Conservation (phyloP, 2,797 vertebrate genomes). For the Moxostoma hubbsi region DNA sequence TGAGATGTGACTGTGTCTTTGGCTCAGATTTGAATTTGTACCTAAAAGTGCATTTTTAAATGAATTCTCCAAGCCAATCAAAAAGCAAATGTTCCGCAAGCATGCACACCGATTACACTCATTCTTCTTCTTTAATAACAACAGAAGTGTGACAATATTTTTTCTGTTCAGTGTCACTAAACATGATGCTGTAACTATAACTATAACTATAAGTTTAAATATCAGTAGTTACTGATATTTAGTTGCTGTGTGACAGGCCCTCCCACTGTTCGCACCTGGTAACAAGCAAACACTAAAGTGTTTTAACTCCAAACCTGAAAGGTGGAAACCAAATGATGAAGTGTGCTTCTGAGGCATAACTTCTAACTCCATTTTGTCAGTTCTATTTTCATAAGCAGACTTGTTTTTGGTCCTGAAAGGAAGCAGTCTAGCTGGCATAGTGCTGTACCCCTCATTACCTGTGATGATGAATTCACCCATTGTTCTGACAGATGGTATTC, state of each 20-base stretch:
- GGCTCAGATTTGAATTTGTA: background rate
- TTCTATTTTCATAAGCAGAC: slow-evolving; percentile 6
- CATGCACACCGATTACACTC: background rate
- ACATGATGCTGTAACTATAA: background rate
- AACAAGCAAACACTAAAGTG: slow-evolving; percentile 23
- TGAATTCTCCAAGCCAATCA: background rate
- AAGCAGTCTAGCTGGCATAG: slow-evolving; percentile 22
- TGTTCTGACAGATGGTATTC: slow-evolving; percentile 48
- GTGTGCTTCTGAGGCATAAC: slow-evolving; percentile 26
- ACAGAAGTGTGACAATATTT: background rate
- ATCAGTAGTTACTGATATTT: slow-evolving; percentile 8
- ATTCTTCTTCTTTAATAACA: background rate
- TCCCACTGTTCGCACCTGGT: background rate
- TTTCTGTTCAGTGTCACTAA: background rate
- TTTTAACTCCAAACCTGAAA: slow-evolving; percentile 26
- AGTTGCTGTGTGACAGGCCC: no score
- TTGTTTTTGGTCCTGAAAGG: background rate
- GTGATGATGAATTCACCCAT: slow-evolving; percentile 38
- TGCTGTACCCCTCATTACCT: slow-evolving; percentile 35
- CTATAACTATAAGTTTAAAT: slow-evolving; percentile 5
- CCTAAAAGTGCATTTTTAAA: background rate
- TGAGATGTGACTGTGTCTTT: background rate
- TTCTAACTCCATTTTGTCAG: slow-evolving; percentile 9
- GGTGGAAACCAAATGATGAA: slow-evolving; percentile 20
- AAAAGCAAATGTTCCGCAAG: background rate